A percentile compares a stretch with the other conserved stretches of the same genome.
Conservation (phyloP, 2,888 invertebrate genomes). For the Podotricha telesiphe region DNA sequence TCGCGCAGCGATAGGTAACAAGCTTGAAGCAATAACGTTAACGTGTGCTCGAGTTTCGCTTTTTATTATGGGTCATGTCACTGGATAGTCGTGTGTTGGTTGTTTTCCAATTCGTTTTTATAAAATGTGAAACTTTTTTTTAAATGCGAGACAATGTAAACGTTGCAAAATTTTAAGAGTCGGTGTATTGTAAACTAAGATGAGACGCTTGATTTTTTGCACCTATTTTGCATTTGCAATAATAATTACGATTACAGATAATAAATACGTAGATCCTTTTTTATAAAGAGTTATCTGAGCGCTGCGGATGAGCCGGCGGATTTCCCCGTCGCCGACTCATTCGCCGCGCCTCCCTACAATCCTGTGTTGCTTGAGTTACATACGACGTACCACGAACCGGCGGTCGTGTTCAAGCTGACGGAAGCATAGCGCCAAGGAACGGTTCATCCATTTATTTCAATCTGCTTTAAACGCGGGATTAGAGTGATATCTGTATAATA, state of each 20-base stretch:
- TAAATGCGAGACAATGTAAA: conserved; percentile 73
- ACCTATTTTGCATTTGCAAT: conserved; percentile 83
- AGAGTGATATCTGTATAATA: background rate
- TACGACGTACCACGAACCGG: conserved; percentile 31
- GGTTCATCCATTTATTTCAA: conserved; percentile 39
- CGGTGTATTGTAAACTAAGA: conserved; percentile 77
- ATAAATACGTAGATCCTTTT: conserved; percentile 73
- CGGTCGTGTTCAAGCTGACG: conserved; percentile 46
- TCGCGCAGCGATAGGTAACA: conserved; percentile 72
- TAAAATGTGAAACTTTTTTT: conserved; percentile 61
- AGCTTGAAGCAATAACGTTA: conserved; percentile 78
- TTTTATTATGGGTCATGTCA: conserved; percentile 73
- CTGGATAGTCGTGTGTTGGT: conserved; percentile 77
- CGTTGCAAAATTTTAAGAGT: conserved; percentile 75
- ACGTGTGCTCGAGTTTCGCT: conserved; percentile 77
- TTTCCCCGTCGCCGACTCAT: conserved; percentile 65
- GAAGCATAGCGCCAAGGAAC: conserved; percentile 44
- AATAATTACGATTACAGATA: conserved; percentile 74
- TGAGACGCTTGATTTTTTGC: conserved; percentile 81
- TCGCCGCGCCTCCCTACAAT: conserved; percentile 33
- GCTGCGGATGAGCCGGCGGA: conserved; percentile 60
- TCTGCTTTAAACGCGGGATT: background rate
- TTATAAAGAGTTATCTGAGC: conserved; percentile 52
- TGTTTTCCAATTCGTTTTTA: conserved; percentile 73
- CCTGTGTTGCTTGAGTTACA: conserved; percentile 45